phyloP scores from a whole-genome alignment of 2,113 vertebrate genomes.

The Cryptomyrus ogoouensis region DNA sequence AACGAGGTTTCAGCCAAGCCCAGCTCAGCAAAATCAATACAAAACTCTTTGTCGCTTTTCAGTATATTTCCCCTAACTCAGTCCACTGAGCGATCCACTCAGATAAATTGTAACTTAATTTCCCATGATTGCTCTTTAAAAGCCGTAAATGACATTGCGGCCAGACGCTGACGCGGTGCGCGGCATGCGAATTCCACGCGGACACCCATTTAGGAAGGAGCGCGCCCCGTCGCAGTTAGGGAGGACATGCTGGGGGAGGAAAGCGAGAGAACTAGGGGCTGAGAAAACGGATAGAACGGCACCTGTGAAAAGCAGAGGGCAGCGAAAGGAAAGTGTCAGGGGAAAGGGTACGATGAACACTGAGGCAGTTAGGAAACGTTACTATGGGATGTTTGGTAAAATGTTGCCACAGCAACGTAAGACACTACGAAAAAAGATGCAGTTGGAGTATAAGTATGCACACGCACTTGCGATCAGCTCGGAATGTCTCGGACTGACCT shows the following conservation, averaged over 20 bases:
- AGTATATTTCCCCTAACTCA: conserved; percentile 50
- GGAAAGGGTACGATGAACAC: background rate
- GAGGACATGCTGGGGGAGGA: background rate
- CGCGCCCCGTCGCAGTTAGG: conserved; percentile 14
- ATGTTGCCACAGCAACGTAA: background rate
- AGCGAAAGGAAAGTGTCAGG: background rate
- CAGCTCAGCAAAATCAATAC: conserved; percentile 69
- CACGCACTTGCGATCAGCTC: background rate
- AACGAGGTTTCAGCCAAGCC: conserved; percentile 56
- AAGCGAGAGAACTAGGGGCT: background rate
- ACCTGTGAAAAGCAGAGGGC: conserved; percentile 26
- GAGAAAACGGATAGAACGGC: background rate
- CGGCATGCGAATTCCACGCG: conserved; percentile 17
- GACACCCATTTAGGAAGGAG: background rate
- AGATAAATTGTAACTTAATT: conserved; percentile 79
- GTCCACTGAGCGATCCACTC: conserved; percentile 64
- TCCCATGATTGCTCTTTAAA: conserved; percentile 66
- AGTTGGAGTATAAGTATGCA: background rate
- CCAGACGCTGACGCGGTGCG: conserved; percentile 52
- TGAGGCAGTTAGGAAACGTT: background rate
- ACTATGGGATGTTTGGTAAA: background rate
- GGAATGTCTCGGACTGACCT: conserved; percentile 48
- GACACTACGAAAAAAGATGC: background rate
- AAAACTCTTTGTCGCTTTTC: conserved; percentile 64
- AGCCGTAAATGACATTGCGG: conserved; percentile 67